Evolutionary conservation across 2,888 invertebrate species (phyloP).

Genomic region (Branchipolynoe longqiensis): DNA sequence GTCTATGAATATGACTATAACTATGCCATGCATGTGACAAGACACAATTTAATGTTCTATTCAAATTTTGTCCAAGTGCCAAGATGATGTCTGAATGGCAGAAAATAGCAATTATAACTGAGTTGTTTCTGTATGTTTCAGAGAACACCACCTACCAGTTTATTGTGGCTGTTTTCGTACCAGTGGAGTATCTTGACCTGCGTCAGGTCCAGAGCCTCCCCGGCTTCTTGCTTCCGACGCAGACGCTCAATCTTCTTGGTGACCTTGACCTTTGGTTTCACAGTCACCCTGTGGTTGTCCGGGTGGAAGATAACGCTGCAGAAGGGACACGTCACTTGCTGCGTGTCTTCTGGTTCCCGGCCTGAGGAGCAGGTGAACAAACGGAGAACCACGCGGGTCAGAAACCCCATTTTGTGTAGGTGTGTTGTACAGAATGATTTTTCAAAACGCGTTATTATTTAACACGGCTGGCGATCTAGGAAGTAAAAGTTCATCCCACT

Average conservation of each 20-base stretch:
- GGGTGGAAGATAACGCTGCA: conserved; percentile 15
- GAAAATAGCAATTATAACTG: neutral
- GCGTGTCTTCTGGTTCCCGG: neutral
- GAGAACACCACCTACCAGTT: neutral
- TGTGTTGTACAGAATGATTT: no score
- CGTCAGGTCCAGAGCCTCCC: neutral
- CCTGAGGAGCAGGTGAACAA: conserved; percentile 25
- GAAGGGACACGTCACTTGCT: conserved; percentile 22
- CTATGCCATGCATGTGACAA: neutral
- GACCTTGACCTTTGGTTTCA: neutral
- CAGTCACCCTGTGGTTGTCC: neutral
- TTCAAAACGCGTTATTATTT: no score
- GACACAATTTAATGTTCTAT: neutral
- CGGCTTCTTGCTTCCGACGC: neutral
- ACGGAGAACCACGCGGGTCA: neutral
- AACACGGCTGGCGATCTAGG: no score
- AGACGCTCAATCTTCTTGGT: conserved; percentile 8
- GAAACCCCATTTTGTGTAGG: neutral
- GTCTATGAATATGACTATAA: neutral
- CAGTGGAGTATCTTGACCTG: neutral
- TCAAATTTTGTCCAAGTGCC: neutral
- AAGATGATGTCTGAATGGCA: neutral
- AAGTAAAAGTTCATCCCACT: no score
- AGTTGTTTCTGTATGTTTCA: neutral
- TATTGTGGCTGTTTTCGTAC: neutral